phyloP scores from a whole-genome alignment of 2,888 invertebrate genomes.

The Eupeodes luniger region DNA sequence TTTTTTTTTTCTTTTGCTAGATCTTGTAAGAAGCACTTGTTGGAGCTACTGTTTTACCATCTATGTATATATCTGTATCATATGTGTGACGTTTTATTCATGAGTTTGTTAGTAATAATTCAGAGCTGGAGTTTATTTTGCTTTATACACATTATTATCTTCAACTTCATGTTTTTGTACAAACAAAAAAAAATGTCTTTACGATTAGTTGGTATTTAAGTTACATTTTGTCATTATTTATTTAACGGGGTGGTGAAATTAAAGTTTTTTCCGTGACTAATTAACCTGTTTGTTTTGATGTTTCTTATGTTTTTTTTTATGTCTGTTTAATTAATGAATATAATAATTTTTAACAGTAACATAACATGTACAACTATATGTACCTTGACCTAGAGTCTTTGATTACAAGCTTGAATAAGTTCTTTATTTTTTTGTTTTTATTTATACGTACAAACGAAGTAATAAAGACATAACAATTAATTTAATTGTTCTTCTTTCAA shows the following conservation, averaged over 20 bases:
- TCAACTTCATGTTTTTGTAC: background rate
- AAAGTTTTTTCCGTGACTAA: slow-evolving; percentile 47
- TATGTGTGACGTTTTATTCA: slow-evolving; percentile 10
- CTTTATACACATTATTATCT: background rate
- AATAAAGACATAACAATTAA: background rate
- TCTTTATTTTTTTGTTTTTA: slow-evolving; percentile 28
- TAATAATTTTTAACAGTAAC: slow-evolving; percentile 25
- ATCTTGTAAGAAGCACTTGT: background rate
- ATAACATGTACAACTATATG: background rate
- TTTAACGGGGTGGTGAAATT: slow-evolving; percentile 6
- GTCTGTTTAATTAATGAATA: slow-evolving; percentile 54
- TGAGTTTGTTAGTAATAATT: slow-evolving; percentile 7
- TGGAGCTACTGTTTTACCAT: slow-evolving; percentile 1
- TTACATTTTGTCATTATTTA: slow-evolving; percentile 16
- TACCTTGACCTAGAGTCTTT: slow-evolving; percentile 68
- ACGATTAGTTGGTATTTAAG: slow-evolving; percentile 10
- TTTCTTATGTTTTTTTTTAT: slow-evolving; percentile 1
- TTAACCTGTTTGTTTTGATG: slow-evolving; percentile 50
- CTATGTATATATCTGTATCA: background rate
- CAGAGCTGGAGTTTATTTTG: background rate
- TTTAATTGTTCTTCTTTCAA: slow-evolving; percentile 1
- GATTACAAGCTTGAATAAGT: slow-evolving; percentile 44
- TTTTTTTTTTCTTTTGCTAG: background rate
- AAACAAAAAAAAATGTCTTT: background rate
- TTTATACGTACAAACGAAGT: slow-evolving; percentile 18